Conservation (phyloP, 37 sponge, comb jelly and placozoan genomes). For the Halichondria panicea region DNA sequence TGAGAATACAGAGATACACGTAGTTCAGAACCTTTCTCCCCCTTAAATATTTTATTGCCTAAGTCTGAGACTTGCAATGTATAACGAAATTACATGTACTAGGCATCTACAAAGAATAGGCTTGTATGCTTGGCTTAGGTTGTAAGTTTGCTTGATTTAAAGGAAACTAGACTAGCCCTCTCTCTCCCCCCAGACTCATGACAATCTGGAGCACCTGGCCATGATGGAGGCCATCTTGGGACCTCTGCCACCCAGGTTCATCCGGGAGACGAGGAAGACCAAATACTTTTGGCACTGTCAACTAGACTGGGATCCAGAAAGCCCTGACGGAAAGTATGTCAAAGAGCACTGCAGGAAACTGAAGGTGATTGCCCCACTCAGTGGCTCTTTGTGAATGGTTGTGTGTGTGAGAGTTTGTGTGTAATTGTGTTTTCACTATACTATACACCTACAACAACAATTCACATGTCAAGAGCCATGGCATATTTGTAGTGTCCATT, state of each 20-base stretch:
- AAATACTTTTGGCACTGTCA: constrained; percentile 83
- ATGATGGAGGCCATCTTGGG: constrained; percentile 99
- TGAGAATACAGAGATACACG: neutral
- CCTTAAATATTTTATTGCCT: neutral
- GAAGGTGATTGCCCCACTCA: too few relatives aligned
- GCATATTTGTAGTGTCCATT: too few relatives aligned
- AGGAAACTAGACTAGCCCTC: neutral
- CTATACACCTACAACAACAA: too few relatives aligned
- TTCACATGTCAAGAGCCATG: too few relatives aligned
- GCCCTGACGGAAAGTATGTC: constrained; percentile 78
- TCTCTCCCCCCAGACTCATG: constrained; percentile 78
- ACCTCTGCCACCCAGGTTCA: constrained; percentile 77
- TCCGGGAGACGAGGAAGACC: constrained; percentile 66
- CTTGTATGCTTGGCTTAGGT: neutral
- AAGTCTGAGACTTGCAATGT: neutral
- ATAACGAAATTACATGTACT: neutral
- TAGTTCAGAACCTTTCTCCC: neutral
- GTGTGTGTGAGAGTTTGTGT: too few relatives aligned
- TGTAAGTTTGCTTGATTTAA: neutral
- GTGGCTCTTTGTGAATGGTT: too few relatives aligned
- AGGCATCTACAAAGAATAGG: neutral
- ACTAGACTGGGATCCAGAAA: constrained; percentile 85
- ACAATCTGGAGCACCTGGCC: constrained; percentile 95
- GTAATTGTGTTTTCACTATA: too few relatives aligned
- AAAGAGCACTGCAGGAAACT: constrained; percentile 83